These are phyloP conservation scores for Trematomus loennbergii DNA, from an alignment of 2,113 vertebrate species.

Conservation along the genomic window DNA sequence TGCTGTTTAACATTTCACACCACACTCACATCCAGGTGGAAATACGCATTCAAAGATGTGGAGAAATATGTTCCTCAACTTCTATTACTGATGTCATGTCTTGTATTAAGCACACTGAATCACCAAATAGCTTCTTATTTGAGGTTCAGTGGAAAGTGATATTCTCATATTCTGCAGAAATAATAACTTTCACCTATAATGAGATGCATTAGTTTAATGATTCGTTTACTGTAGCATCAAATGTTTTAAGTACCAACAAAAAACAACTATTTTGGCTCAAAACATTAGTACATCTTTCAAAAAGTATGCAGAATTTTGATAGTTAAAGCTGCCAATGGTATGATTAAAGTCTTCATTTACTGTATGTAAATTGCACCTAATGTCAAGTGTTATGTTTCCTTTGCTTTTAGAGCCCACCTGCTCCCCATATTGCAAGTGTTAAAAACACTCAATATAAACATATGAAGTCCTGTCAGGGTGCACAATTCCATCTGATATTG, in stretches of 20 bases:
- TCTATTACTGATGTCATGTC: slow-evolving; percentile 10
- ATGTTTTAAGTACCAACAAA: background rate
- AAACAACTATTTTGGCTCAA: too few species aligned
- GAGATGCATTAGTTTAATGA: background rate
- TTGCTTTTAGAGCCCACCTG: background rate
- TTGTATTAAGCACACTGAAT: background rate
- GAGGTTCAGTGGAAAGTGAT: too few species aligned
- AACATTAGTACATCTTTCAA: too few species aligned
- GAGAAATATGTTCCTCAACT: background rate
- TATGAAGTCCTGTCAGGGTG: too few species aligned
- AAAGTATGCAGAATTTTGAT: background rate
- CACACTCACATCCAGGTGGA: background rate
- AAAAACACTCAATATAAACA: too few species aligned
- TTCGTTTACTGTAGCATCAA: background rate
- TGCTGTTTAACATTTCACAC: background rate
- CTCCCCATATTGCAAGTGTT: background rate
- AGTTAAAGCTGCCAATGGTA: background rate
- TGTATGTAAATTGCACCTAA: background rate
- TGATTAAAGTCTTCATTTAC: background rate
- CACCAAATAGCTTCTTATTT: background rate
- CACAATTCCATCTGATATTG: too few species aligned
- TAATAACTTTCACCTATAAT: background rate
- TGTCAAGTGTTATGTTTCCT: background rate
- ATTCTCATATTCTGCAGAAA: slow-evolving; percentile 2
- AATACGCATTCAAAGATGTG: background rate